phyloP scores from a whole-genome alignment of 2,797 vertebrate species.

The Pseudochaenichthys georgianus region DNA sequence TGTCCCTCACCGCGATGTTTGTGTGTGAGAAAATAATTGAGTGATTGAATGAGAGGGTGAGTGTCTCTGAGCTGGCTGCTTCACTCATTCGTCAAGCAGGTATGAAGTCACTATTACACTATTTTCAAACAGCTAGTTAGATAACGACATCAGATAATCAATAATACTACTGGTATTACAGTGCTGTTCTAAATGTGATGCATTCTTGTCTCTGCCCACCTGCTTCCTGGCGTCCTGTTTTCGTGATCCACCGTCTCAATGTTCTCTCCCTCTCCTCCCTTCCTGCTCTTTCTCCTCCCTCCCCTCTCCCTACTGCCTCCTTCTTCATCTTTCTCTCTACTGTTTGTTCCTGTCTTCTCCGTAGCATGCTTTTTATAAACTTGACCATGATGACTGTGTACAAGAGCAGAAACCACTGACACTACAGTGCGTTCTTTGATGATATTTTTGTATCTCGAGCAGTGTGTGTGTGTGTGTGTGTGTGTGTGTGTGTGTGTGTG shows the following conservation, averaged over 20 bases:
- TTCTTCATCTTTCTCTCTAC: conserved; percentile 33
- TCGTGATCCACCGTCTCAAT: conserved; percentile 76
- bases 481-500: too few species aligned
- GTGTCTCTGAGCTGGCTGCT: conserved; percentile 74
- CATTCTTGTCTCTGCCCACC: conserved; percentile 63
- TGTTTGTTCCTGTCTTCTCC: conserved; percentile 77
- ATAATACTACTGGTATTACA: background rate
- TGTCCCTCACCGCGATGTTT: conserved; percentile 73
- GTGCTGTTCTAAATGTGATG: conserved; percentile 42
- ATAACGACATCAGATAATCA: conserved; percentile 48
- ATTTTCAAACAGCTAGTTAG: conserved; percentile 61
- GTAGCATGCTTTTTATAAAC: conserved; percentile 78
- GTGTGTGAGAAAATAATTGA: conserved; percentile 27
- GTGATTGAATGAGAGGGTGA: conserved; percentile 18
- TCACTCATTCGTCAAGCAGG: conserved; percentile 78
- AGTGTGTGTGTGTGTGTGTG: too few species aligned
- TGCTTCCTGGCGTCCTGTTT: conserved; percentile 78
- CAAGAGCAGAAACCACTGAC: conserved; percentile 39
- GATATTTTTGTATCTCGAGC: conserved; percentile 58
- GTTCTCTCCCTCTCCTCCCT: conserved; percentile 55
- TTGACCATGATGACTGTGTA: conserved; percentile 37
- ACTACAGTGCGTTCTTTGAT: conserved; percentile 51
- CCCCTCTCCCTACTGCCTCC: background rate
- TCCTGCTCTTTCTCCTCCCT: conserved; percentile 13
- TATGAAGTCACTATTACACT: conserved; percentile 63